These are phyloP conservation scores for Xiphophorus birchmanni DNA, from an alignment of 2,797 vertebrate genomes.

Conservation along the genomic window DNA sequence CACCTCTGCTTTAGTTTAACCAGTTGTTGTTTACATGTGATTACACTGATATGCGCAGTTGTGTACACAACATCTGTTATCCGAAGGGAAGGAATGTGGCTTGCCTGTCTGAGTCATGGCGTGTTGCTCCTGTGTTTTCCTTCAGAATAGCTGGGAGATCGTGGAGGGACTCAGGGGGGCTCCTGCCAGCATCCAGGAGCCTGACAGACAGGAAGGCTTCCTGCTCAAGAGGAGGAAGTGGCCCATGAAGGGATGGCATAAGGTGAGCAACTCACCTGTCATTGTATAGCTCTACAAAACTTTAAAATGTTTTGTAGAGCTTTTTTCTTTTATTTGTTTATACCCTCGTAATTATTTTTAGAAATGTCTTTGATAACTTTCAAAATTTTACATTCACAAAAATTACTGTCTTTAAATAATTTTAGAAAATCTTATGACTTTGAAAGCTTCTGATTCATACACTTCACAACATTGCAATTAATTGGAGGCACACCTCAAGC, in stretches of 20 bases:
- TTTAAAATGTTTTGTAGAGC: not conserved
- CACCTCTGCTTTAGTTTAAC: not conserved
- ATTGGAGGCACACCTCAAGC: not conserved
- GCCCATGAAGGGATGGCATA: constrained; percentile 99
- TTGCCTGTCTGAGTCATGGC: constrained; percentile 11
- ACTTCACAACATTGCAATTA: not conserved
- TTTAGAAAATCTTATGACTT: not conserved
- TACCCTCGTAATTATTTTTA: not conserved
- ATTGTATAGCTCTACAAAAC: not conserved
- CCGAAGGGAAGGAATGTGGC: not conserved
- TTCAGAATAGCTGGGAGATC: constrained; percentile 96
- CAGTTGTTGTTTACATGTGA: not conserved
- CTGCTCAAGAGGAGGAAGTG: constrained; percentile 97
- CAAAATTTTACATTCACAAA: not conserved
- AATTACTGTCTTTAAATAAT: not conserved
- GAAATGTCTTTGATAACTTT: not conserved
- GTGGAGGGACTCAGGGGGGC: constrained; percentile 90
- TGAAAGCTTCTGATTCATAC: not conserved
- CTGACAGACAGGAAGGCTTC: constrained; percentile 89
- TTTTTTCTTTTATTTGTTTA: not conserved
- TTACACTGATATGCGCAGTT: not conserved
- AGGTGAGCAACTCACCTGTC: constrained; percentile 79
- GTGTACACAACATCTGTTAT: not conserved
- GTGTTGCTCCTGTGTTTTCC: constrained; percentile 16
- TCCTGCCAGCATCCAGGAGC: constrained; percentile 86